Evolutionary conservation across 2,888 invertebrate species (phyloP).

Genomic region (Standfussiana lucernea): DNA sequence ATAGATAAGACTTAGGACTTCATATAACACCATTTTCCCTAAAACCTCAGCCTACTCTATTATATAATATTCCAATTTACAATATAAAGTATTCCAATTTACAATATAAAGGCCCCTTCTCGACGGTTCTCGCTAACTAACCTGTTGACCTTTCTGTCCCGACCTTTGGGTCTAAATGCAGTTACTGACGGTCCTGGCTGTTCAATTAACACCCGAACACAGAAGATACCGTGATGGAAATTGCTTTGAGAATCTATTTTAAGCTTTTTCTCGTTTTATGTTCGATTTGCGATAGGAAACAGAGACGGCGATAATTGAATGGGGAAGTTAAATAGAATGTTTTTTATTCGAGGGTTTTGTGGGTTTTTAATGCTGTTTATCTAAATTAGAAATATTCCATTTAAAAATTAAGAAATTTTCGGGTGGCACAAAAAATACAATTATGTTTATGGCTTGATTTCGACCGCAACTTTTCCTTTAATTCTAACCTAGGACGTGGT

Average conservation of each 20-base stretch:
- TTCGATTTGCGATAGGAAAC: constrained; percentile 34
- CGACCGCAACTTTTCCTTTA: too few relatives aligned
- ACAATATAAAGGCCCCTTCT: constrained; percentile 2
- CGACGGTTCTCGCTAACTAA: constrained; percentile 26
- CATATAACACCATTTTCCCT: neutral
- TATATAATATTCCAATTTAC: constrained; percentile 3
- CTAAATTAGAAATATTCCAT: too few relatives aligned
- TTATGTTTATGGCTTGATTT: too few relatives aligned
- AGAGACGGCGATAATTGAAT: neutral
- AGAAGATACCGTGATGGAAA: constrained; percentile 10
- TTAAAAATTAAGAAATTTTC: too few relatives aligned
- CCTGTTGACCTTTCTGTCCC: constrained; percentile 56
- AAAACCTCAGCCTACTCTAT: constrained; percentile 1
- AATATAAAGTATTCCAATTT: constrained; percentile 18
- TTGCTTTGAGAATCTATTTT: constrained; percentile 41
- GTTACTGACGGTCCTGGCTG: constrained; percentile 45
- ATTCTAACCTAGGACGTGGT: too few relatives aligned
- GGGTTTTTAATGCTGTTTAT: neutral
- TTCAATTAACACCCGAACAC: constrained; percentile 58
- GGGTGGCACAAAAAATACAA: too few relatives aligned
- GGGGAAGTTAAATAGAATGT: neutral
- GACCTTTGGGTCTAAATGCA: constrained; percentile 64
- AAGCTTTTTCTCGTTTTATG: constrained; percentile 8
- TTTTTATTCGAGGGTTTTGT: neutral
- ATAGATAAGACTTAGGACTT: neutral